A percentile compares a stretch with the other conserved stretches of the same genome.
Evolutionary conservation across 2,888 invertebrate genomes (phyloP).

Genomic region (Lymantria dispar): DNA sequence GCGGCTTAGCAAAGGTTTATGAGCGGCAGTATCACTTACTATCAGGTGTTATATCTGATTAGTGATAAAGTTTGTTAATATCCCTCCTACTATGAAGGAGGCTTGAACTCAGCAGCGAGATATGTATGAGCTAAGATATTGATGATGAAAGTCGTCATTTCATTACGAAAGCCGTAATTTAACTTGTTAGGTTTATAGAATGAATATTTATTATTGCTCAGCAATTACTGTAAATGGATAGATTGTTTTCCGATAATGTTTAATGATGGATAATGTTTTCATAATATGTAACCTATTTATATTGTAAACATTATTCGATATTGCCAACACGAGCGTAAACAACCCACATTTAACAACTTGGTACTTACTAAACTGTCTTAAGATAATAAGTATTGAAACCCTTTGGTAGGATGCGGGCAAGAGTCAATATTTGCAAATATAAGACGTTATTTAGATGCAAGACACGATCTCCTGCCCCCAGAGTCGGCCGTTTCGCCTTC

Average conservation of each 20-base stretch:
- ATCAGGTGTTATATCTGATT: too few relatives aligned
- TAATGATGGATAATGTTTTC: neutral
- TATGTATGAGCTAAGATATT: too few relatives aligned
- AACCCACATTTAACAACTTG: conserved; percentile 58
- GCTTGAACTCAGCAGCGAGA: too few relatives aligned
- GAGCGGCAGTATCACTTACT: too few relatives aligned
- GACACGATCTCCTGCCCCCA: conserved; percentile 69
- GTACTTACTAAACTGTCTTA: conserved; percentile 69
- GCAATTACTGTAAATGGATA: neutral
- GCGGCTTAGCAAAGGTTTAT: too few relatives aligned
- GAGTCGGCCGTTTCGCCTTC: conserved; percentile 60
- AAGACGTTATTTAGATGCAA: conserved; percentile 80
- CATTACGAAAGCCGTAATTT: too few relatives aligned
- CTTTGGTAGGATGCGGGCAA: conserved; percentile 69
- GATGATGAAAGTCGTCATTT: too few relatives aligned
- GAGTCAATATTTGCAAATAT: conserved; percentile 80
- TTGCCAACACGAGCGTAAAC: conserved; percentile 27
- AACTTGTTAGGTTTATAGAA: too few relatives aligned
- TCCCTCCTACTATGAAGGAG: too few relatives aligned
- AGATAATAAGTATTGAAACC: conserved; percentile 69
- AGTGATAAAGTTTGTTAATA: too few relatives aligned
- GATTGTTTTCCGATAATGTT: neutral
- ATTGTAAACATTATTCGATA: conserved; percentile 17
- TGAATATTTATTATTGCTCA: too few relatives aligned
- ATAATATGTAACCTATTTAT: neutral